phyloP scores from a whole-genome alignment of 2,113 vertebrate species.

The Macquaria australasica region DNA sequence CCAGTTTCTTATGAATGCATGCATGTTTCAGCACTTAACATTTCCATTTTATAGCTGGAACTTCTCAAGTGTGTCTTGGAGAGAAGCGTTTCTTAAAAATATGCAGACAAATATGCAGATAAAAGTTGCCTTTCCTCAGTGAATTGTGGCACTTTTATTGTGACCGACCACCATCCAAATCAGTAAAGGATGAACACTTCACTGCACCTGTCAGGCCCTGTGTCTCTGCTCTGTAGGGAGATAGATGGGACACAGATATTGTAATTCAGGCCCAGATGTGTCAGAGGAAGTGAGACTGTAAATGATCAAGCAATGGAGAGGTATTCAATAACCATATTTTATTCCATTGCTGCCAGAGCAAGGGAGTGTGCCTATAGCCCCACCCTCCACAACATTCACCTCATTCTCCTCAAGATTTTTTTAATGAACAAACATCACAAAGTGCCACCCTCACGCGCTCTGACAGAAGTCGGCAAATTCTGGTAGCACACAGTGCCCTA shows the following conservation, averaged over 20 bases:
- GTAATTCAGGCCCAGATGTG: not conserved
- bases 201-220: not conserved
- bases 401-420: not conserved
- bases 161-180: not conserved
- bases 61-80: not conserved
- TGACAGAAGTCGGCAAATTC: not conserved
- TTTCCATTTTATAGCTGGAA: not conserved
- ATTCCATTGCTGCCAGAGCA: not conserved
- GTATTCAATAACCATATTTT: not conserved
- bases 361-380: not conserved
- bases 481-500: not conserved
- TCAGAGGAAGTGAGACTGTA: constrained; percentile 1
- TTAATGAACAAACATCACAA: not conserved
- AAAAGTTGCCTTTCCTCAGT: not conserved
- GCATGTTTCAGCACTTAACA: not conserved
- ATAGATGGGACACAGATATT: not conserved
- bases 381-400: not conserved
- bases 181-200: not conserved
- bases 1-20: not conserved
- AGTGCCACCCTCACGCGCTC: not conserved
- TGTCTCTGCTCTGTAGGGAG: constrained; percentile 4
- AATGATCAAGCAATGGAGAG: not conserved
- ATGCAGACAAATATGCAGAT: not conserved
- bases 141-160: not conserved
- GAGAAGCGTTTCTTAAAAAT: not conserved